Evolutionary conservation across 2,888 invertebrate genomes (phyloP), one percentile per base, ranked within the genome.

Genomic region (Empis livida): DNA sequence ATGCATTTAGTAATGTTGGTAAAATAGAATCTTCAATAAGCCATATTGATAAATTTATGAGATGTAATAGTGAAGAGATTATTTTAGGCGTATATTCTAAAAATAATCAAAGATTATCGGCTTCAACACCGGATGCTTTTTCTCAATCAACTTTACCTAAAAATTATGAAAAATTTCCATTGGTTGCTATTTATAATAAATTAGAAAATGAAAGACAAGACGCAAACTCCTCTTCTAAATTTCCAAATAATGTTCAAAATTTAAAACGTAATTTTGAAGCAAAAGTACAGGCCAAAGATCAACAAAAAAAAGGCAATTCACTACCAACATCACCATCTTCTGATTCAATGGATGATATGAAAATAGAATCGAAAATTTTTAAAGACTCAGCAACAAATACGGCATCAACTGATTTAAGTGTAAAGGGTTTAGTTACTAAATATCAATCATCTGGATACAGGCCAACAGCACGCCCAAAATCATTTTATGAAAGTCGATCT

Each of bases 181-280:
- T 2, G 40, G 32, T 37, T 13, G 39, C 15, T 37, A 32, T 41
- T 10, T 46, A 47, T 35, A 44, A 42, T 20, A 49, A 17, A 37
- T 13, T 41, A 50, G 20, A 57, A 58, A n/a, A 35, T 35, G 35
- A 35, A 35, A 35, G n/a, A n/a, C 8, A 4, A 5, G 52, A 54
- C 32, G 45, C 53, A 49, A 42, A 46, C 54, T 53, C 51, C 56
- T 62, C 59, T 13, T 60, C 69, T 16, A 68, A 64, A 53, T 62
- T 76, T 49, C 75, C 77, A 40, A 88, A 90, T 27, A 82, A 84
- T 64, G 91, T 91, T 56, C 81, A 82, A 73, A 86, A 83, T 73
- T 77, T 90, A 56, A 88, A 88, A 68, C 84, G 84, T 64, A 90
- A 87, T 66, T 90, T 91, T 66, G 91, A 92, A 72, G 89, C 90